Percentiles rank a stretch among this genome's conserved stretches.
These are phyloP conservation scores for Nestor notabilis DNA, from an alignment of 2,113 vertebrate species.

Conservation along the genomic window DNA sequence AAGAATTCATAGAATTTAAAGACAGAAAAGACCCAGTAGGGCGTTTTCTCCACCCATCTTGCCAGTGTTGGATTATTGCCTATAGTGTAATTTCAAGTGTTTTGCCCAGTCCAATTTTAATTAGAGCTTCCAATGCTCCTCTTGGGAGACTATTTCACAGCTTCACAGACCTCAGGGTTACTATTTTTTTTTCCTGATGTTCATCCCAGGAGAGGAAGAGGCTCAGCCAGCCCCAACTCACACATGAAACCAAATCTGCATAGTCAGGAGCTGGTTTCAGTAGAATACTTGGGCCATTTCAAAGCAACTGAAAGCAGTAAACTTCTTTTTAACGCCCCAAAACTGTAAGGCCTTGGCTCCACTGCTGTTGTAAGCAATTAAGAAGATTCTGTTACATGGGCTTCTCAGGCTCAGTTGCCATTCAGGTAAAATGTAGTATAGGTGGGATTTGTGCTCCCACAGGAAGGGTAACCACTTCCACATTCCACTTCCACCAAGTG, in stretches of 20 bases:
- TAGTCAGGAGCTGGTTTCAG: conserved; percentile 29
- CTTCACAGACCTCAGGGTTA: conserved; percentile 53
- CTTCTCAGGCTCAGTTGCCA: not conserved
- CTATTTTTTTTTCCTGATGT: conserved; percentile 27
- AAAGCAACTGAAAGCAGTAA: conserved; percentile 27
- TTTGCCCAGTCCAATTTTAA: conserved; percentile 65
- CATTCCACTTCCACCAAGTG: not conserved
- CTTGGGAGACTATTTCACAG: conserved; percentile 51
- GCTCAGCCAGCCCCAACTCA: conserved; percentile 26
- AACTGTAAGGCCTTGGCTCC: not conserved
- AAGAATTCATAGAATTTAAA: conserved; percentile 35
- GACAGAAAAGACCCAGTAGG: conserved; percentile 42
- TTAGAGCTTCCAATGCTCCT: conserved; percentile 43
- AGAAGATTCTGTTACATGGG: not conserved
- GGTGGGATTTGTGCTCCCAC: not conserved
- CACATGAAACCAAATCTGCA: conserved; percentile 28
- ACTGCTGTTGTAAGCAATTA: not conserved
- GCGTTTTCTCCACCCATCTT: conserved; percentile 25
- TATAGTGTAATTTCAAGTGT: conserved; percentile 56
- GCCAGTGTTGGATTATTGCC: conserved; percentile 30
- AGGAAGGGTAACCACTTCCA: not conserved
- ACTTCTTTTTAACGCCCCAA: not conserved
- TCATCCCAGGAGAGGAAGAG: conserved; percentile 16
- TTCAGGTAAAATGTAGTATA: not conserved
- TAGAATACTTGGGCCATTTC: not conserved